Percentiles rank a stretch among this genome's conserved stretches.
Conservation (phyloP, 2,113 vertebrate genomes). For the Morone chrysops region DNA sequence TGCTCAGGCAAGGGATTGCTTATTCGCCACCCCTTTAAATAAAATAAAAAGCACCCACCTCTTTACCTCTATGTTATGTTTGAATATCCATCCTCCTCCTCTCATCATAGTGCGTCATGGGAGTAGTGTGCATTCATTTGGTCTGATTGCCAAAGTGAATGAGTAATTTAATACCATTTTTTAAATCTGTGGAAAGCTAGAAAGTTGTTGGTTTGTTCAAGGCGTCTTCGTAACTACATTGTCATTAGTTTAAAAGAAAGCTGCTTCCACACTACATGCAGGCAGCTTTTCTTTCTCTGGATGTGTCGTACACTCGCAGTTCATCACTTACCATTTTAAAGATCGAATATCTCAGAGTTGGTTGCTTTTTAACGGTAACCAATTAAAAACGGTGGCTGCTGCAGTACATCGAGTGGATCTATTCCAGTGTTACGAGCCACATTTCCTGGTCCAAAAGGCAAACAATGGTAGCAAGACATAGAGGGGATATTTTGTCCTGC, state of each 20-base stretch:
- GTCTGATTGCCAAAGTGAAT: slow-evolving; percentile 34
- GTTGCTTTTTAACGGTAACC: slow-evolving; percentile 12
- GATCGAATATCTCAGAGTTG: neutral
- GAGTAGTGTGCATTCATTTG: slow-evolving; percentile 25
- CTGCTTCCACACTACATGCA: neutral
- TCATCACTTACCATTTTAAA: slow-evolving; percentile 7
- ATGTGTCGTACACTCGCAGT: neutral
- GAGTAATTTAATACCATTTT: neutral
- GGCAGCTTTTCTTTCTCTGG: neutral
- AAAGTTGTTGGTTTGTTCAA: slow-evolving; percentile 5
- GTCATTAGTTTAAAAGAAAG: slow-evolving; percentile 1
- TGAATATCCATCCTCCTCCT: neutral
- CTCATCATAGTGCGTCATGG: slow-evolving; percentile 4
- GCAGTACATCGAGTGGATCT: neutral
- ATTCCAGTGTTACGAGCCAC: neutral
- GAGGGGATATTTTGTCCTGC: neutral
- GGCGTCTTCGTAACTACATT: neutral
- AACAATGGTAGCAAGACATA: slow-evolving; percentile 40
- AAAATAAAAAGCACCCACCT: neutral
- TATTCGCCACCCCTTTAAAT: slow-evolving; percentile 59
- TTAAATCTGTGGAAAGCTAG: neutral
- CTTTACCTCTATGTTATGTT: slow-evolving; percentile 23
- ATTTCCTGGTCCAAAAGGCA: slow-evolving; percentile 21
- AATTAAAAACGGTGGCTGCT: slow-evolving; percentile 9
- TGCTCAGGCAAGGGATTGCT: slow-evolving; percentile 74